Evolutionary conservation across 2,113 vertebrate genomes (phyloP).

Genomic region (Opisthocomus hoazin): DNA sequence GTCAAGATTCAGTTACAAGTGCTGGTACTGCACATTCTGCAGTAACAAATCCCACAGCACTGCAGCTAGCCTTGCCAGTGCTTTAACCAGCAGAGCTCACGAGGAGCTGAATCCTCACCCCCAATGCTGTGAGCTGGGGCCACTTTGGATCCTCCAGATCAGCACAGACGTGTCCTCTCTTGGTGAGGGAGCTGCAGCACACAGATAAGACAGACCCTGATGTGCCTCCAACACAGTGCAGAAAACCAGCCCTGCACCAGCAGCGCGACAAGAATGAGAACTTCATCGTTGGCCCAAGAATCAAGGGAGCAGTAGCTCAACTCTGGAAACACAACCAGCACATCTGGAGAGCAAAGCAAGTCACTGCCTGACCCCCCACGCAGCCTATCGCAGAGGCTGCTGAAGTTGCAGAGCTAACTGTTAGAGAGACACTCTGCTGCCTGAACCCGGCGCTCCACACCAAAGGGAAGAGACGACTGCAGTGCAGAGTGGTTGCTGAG

Average conservation of each 20-base stretch:
- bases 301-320: neutral
- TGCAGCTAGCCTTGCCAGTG: neutral
- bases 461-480: neutral
- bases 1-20: neutral
- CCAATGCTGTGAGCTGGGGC: neutral
- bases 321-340: neutral
- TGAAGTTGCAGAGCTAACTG: neutral
- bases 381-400: neutral
- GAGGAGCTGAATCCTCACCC: neutral
- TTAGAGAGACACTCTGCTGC: neutral
- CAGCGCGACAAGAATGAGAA: neutral
- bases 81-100: neutral
- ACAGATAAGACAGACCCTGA: neutral
- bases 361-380: neutral
- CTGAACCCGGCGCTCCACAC: neutral
- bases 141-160: neutral
- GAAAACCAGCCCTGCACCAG: neutral
- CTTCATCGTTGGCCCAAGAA: accelerated
- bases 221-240: neutral
- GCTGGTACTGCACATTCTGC: neutral
- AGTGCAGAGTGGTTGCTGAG: neutral
- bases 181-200: neutral
- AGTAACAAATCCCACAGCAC: neutral
- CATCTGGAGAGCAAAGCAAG: neutral
- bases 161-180: neutral